Conservation (phyloP, 2,113 vertebrate species). For the Campylomormyrus numenius region DNA sequence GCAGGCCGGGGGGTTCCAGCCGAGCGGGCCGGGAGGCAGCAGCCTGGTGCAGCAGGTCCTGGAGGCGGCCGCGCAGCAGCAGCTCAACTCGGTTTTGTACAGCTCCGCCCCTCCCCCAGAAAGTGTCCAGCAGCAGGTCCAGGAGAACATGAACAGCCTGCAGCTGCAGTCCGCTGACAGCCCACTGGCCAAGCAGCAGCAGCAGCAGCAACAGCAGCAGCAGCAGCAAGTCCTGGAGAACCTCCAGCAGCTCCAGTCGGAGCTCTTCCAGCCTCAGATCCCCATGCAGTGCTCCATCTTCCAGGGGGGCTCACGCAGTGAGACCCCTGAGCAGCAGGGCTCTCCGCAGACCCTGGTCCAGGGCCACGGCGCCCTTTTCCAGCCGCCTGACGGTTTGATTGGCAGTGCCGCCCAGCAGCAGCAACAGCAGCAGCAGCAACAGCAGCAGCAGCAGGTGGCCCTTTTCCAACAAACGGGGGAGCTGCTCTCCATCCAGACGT, state of each 20-base stretch:
- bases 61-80: slow-evolving; percentile 61
- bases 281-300: slow-evolving; percentile 87
- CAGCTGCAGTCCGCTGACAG: slow-evolving; percentile 70
- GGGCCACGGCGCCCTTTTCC: slow-evolving; percentile 67
- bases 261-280: slow-evolving; percentile 81
- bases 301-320: slow-evolving; percentile 63
- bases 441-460: slow-evolving; percentile 65
- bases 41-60: slow-evolving; percentile 56
- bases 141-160: slow-evolving; percentile 73
- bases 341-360: slow-evolving; percentile 66
- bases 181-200: slow-evolving; percentile 71
- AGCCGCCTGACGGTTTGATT: slow-evolving; percentile 64
- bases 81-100: slow-evolving; percentile 64
- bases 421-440: slow-evolving; percentile 71
- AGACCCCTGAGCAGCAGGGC: slow-evolving; percentile 69
- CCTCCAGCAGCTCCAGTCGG: slow-evolving; percentile 63
- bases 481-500: slow-evolving; percentile 78
- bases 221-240: slow-evolving; percentile 74
- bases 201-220: slow-evolving; percentile 68
- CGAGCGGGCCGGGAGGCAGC: slow-evolving; percentile 46
- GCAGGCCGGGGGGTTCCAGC: slow-evolving; percentile 75
- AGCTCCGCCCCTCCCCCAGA: slow-evolving; percentile 57
- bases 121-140: slow-evolving; percentile 64
- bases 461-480: slow-evolving; percentile 83
- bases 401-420: slow-evolving; percentile 48